These are phyloP conservation scores for Menura novaehollandiae DNA, from an alignment of 2,113 vertebrate species.

Conservation along the genomic window DNA sequence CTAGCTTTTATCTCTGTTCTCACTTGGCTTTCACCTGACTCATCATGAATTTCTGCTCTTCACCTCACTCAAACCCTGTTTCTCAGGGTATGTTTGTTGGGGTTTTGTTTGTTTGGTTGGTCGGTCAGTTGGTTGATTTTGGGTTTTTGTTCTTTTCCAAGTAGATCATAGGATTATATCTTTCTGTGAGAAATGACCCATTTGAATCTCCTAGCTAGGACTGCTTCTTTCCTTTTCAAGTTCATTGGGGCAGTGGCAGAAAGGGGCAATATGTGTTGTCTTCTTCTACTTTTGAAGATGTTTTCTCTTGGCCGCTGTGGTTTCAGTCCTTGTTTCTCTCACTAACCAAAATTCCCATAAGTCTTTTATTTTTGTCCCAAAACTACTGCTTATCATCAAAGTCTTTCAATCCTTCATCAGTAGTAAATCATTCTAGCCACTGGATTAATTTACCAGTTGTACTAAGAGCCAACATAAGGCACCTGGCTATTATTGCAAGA, in stretches of 20 bases:
- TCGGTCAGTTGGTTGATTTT: background rate
- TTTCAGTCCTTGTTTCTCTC: slow-evolving; percentile 2
- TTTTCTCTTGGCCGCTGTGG: background rate
- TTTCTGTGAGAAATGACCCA: background rate
- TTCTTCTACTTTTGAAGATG: background rate
- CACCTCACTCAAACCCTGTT: background rate
- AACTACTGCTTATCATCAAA: background rate
- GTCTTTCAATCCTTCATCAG: slow-evolving; percentile 12
- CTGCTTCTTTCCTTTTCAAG: background rate
- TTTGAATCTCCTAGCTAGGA: background rate
- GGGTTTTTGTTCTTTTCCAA: background rate
- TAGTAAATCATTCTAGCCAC: background rate
- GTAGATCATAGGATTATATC: background rate
- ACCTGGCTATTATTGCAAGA: background rate
- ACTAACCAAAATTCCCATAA: background rate
- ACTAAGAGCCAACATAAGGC: background rate
- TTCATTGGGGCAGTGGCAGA: background rate
- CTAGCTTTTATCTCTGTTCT: background rate
- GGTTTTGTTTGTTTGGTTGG: background rate
- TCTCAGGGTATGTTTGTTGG: background rate
- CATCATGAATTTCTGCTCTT: background rate
- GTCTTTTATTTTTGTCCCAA: background rate
- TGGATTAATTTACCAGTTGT: background rate
- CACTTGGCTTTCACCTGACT: background rate
- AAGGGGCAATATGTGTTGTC: background rate